Percentiles rank a stretch among this genome's conserved stretches.
phyloP scores from a whole-genome alignment of 2,888 invertebrate genomes.

The Pterobdella sp. region DNA sequence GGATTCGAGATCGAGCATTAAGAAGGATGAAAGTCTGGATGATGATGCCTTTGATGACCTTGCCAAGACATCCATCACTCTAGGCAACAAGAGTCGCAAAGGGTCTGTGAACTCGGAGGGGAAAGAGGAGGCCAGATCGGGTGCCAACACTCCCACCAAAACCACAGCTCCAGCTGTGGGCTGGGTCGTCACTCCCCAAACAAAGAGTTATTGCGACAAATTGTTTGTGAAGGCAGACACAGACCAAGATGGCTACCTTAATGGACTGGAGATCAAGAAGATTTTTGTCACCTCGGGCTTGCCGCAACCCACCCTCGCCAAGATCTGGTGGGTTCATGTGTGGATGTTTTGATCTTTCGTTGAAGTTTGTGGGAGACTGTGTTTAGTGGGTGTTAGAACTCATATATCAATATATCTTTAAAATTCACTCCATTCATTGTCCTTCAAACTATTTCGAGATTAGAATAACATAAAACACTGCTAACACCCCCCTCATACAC shows the following conservation, averaged over 20 bases:
- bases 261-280: slow-evolving; percentile 81
- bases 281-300: slow-evolving; percentile 86
- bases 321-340: slow-evolving; percentile 71
- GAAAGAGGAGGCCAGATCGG: slow-evolving; percentile 70
- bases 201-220: slow-evolving; percentile 65
- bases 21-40: slow-evolving; percentile 4
- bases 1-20: not conserved
- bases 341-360: too few species aligned
- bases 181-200: slow-evolving; percentile 70
- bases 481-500: not conserved
- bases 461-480: not conserved
- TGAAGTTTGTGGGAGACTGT: too few species aligned
- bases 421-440: not conserved
- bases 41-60: slow-evolving; percentile 13
- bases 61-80: not conserved
- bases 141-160: slow-evolving; percentile 56
- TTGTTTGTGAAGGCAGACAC: slow-evolving; percentile 82
- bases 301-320: slow-evolving; percentile 76
- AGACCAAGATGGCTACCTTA: slow-evolving; percentile 88
- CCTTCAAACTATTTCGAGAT: not conserved
- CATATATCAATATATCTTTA: not conserved
- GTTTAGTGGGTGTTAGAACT: too few species aligned
- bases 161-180: not conserved
- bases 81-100: slow-evolving; percentile 54
- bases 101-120: slow-evolving; percentile 80